Evolutionary conservation across 2,113 vertebrate species (phyloP).

Genomic region (Crotalus viridis): DNA sequence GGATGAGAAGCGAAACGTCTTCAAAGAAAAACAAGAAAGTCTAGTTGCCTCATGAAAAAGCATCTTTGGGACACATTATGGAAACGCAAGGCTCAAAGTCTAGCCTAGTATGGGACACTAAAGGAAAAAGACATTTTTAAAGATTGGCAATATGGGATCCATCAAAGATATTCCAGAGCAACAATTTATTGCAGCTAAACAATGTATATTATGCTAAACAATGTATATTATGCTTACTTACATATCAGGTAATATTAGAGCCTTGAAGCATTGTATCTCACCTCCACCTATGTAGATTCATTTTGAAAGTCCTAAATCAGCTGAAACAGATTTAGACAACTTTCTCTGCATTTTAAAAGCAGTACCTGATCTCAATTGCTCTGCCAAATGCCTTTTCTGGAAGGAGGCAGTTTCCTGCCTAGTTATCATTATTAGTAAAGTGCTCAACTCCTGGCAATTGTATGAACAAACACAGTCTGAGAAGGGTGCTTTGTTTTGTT

Average conservation of each 20-base stretch:
- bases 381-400: background rate
- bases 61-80: too few relatives aligned
- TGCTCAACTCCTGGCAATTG: background rate
- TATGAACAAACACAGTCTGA: background rate
- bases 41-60: too few relatives aligned
- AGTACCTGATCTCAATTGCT: background rate
- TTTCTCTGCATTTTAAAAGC: background rate
- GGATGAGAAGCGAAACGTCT: too few relatives aligned
- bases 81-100: background rate
- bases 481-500: background rate
- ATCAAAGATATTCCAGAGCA: too few relatives aligned
- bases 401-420: background rate
- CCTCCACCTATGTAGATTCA: background rate
- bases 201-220: too few relatives aligned
- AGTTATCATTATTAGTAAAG: background rate
- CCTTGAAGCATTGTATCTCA: background rate
- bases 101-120: background rate
- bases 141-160: background rate
- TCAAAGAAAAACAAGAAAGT: too few relatives aligned
- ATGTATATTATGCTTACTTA: background rate
- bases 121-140: background rate
- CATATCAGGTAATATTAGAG: background rate
- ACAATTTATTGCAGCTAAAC: background rate
- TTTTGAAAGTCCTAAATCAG: background rate
- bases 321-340: background rate